Conservation (phyloP, 2,113 vertebrate species). For the Rissa tridactyla region DNA sequence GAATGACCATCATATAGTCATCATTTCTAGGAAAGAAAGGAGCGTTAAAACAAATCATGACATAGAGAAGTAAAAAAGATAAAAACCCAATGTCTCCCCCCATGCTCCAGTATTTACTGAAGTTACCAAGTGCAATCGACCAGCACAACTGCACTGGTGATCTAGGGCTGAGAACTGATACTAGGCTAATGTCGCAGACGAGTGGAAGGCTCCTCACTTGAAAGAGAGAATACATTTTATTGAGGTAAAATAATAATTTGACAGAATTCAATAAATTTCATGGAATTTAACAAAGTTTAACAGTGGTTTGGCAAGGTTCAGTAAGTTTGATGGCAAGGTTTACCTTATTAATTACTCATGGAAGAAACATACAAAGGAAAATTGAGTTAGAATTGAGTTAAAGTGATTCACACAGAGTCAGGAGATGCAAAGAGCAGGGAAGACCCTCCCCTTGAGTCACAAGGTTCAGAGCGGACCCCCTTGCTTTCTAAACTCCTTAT, state of each 20-base stretch:
- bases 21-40: not conserved
- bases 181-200: rapidly evolving
- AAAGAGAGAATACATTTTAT: not conserved
- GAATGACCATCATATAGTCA: not conserved
- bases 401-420: not conserved
- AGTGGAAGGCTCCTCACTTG: not conserved
- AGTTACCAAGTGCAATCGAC: not conserved
- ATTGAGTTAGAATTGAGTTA: not conserved
- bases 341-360: not conserved
- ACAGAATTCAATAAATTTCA: not conserved
- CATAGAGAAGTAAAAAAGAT: not conserved
- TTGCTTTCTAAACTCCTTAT: not conserved
- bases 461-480: rapidly evolving
- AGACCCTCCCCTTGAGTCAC: rapidly evolving
- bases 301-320: not conserved
- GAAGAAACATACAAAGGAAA: not conserved
- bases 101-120: not conserved
- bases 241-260: not conserved
- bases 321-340: not conserved
- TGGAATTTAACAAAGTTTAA: not conserved
- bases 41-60: not conserved
- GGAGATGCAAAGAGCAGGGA: not conserved
- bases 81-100: not conserved
- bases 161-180: not conserved
- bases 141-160: not conserved